A percentile compares a stretch with the other conserved stretches of the same genome.
Evolutionary conservation across 2,113 vertebrate species (phyloP).

Genomic region (Pipra filicauda): DNA sequence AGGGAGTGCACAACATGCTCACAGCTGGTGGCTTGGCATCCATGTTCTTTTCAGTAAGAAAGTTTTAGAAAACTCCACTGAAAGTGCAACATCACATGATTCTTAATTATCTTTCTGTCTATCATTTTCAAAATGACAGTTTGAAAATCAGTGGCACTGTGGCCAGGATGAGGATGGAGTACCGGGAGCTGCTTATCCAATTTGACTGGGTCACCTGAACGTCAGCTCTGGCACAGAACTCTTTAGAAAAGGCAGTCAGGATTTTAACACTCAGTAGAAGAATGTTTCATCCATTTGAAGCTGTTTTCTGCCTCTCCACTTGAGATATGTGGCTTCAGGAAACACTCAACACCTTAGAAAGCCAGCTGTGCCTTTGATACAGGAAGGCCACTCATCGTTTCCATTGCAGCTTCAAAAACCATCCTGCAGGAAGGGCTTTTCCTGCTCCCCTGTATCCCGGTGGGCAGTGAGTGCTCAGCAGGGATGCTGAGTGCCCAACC

Average conservation of each 20-base stretch:
- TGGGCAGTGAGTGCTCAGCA: accelerated
- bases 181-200: not conserved
- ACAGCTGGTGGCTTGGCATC: not conserved
- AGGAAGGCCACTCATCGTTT: accelerated
- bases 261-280: not conserved
- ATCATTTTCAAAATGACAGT: not conserved
- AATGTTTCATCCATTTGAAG: not conserved
- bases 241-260: not conserved
- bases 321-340: not conserved
- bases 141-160: not conserved
- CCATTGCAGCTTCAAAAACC: not conserved
- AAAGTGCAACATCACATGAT: not conserved
- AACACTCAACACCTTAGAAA: not conserved
- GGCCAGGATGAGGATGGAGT: not conserved
- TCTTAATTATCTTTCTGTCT: not conserved
- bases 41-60: not conserved
- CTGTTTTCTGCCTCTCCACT: not conserved
- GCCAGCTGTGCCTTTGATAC: too few relatives aligned
- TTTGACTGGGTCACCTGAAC: not conserved
- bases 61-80: not conserved
- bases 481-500: not conserved
- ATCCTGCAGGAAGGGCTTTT: accelerated
- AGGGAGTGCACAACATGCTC: not conserved
- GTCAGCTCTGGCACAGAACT: not conserved
- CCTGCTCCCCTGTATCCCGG: accelerated